Conservation (phyloP, 2,113 vertebrate genomes). For the Bufo bufo region DNA sequence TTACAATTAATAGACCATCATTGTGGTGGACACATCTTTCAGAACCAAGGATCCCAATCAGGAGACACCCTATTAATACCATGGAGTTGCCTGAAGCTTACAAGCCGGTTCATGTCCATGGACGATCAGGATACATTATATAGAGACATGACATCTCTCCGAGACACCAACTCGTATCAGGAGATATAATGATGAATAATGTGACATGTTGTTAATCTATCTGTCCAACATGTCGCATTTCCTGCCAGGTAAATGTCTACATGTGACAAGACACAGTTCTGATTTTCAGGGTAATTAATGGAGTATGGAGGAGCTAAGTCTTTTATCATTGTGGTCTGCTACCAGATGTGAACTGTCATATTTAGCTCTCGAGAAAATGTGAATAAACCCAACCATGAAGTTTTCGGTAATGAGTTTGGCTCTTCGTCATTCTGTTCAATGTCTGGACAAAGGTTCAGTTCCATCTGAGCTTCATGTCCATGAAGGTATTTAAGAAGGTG, state of each 20-base stretch:
- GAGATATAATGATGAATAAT: background rate
- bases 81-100: too few species aligned
- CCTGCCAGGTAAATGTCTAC: background rate
- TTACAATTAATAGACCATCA: too few species aligned
- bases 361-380: background rate
- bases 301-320: background rate
- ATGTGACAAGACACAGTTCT: background rate
- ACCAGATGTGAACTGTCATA: background rate
- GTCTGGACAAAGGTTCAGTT: background rate
- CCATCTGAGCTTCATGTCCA: background rate
- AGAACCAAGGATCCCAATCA: too few species aligned
- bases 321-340: conserved; percentile 8
- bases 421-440: background rate
- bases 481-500: background rate
- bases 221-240: background rate
- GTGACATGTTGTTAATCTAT: background rate
- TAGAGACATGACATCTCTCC: background rate
- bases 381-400: background rate
- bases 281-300: background rate
- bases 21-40: too few species aligned
- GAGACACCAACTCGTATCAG: background rate
- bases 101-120: too few species aligned
- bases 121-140: too few species aligned
- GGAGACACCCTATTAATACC: too few species aligned
- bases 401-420: background rate